Evolutionary conservation across 2,888 invertebrate species (phyloP), one percentile per base, ranked within the genome.

Genomic region (Tiliacea aurago): DNA sequence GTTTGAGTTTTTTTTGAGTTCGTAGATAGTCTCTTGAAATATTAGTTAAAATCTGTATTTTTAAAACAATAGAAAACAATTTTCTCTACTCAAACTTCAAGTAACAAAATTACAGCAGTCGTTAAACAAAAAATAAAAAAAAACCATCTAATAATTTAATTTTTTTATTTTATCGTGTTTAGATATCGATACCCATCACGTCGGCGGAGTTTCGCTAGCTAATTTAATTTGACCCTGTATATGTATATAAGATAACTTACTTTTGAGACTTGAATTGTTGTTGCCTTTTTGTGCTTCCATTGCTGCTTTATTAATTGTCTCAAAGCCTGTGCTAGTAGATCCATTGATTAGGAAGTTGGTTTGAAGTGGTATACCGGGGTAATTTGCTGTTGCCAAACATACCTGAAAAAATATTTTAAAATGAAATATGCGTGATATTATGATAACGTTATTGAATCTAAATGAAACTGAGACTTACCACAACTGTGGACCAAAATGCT

Each of bases 341-440:
- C 93, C 94, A 76, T 96, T 95, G 37, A 95, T 83, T 18, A 95
- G 86, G 84, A 95, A 95, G 76, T 96, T 95, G 2, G 93, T 94
- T 86, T 94, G 90, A 78, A 90, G 96, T 66, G 96, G 97, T 86
- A 97, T 95, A 10, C 96, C 97, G 4, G 97, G 97, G 94, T 97
- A 97, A 96, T 98, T 98, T 15, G 98, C 98, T 45, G 98, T 98
- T n/a, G 98, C 98, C 72, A 99, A 95, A 91, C 98, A 98, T 43
- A 97, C 95, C 97, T 97, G 81, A 72, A 93, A 83, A 47, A 41
- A 33, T 28, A 33, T 13, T 51, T 6, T 65, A 3, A 55, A 37
- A 11, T 33, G 11, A 6, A n/a, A n/a, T 37, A 47, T 33, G 15
- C 9, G 18, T 13, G 15, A 0, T 4, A 49, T 3, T 49, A 33